These are phyloP conservation scores for Brachypodius melanocephalos DNA, from an alignment of 2,113 vertebrate genomes.

Conservation along the genomic window DNA sequence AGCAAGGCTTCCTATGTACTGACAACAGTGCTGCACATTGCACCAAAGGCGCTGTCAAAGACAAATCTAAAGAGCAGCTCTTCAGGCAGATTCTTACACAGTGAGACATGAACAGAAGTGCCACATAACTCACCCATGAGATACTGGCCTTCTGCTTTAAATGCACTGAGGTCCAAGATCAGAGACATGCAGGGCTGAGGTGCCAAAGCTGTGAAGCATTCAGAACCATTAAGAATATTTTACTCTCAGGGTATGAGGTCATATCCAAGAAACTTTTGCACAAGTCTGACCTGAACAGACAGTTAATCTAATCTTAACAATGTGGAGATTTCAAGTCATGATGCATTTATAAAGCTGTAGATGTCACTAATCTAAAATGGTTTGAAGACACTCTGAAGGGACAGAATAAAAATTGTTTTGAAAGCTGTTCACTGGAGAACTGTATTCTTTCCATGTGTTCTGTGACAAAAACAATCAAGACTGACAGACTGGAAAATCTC, in stretches of 20 bases:
- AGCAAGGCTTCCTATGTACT: neutral
- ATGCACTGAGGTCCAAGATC: neutral
- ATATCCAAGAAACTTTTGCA: neutral
- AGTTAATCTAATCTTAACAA: neutral
- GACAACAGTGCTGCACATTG: neutral
- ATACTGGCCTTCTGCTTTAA: neutral
- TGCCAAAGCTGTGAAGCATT: neutral
- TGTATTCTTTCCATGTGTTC: neutral
- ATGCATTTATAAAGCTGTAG: neutral
- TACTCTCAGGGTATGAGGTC: neutral
- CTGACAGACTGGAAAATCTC: slow-evolving; percentile 3
- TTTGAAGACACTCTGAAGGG: neutral
- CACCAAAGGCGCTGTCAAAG: neutral
- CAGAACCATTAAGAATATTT: neutral
- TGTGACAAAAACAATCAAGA: slow-evolving; percentile 9
- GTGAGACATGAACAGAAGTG: neutral
- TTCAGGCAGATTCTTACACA: neutral
- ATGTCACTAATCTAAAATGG: neutral
- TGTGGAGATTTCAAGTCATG: neutral
- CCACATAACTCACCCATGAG: neutral
- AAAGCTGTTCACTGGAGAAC: neutral
- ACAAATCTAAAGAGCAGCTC: neutral
- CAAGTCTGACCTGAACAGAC: neutral
- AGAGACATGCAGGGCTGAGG: neutral
- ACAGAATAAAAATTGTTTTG: neutral